Conservation (phyloP, 2,888 invertebrate species). For the Cataglyphis altisquamis region DNA sequence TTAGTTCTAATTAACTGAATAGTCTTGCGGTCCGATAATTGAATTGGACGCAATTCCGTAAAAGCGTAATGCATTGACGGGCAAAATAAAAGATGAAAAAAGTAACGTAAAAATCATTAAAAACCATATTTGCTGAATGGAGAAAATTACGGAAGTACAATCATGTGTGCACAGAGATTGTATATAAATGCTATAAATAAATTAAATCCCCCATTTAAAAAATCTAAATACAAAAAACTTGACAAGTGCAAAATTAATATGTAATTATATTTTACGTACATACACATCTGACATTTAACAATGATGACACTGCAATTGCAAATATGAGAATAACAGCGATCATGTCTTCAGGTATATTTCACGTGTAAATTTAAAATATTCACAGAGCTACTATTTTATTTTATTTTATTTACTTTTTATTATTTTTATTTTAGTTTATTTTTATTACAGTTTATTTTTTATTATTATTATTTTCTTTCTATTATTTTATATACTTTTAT, state of each 20-base stretch:
- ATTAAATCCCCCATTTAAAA: neutral
- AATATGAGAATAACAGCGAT: neutral
- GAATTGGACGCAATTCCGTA: conserved; percentile 27
- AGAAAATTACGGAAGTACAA: conserved; percentile 27
- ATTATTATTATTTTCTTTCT: too few relatives aligned
- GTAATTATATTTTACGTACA: neutral
- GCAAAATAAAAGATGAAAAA: neutral
- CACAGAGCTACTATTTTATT: too few relatives aligned
- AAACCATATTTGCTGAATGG: conserved; percentile 7
- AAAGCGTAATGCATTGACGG: conserved; percentile 6
- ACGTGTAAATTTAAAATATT: neutral
- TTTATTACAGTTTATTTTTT: too few relatives aligned
- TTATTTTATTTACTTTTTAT: too few relatives aligned
- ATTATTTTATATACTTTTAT: too few relatives aligned
- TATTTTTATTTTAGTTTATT: too few relatives aligned
- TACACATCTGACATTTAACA: neutral
- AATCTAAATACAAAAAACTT: neutral
- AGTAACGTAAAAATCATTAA: neutral
- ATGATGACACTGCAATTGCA: conserved; percentile 11
- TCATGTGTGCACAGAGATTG: conserved; percentile 10
- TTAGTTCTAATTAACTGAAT: conserved; percentile 34
- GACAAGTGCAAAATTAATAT: conserved; percentile 21
- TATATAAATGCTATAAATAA: conserved; percentile 8
- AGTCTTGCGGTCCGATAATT: conserved; percentile 18
- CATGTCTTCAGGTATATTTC: neutral